Evolutionary conservation across 2,113 vertebrate genomes (phyloP).

Genomic region (Brachyhypopomus occidentalis): DNA sequence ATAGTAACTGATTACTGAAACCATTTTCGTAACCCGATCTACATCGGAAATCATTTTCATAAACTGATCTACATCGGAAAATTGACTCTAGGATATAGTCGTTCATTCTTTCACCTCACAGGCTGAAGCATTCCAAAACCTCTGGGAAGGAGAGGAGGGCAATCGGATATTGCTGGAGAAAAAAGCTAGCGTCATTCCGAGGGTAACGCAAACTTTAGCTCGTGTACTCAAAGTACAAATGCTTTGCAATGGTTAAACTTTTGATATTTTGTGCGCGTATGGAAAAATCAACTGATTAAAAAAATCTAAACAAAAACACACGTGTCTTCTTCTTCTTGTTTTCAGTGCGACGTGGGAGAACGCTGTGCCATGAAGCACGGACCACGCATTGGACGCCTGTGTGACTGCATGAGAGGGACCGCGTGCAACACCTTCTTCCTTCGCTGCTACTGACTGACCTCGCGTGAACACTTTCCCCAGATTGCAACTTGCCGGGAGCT

Average conservation of each 20-base stretch:
- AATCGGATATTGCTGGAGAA: constrained; percentile 70
- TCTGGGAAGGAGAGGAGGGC: constrained; percentile 59
- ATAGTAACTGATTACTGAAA: too few relatives aligned
- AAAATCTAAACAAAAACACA: too few relatives aligned
- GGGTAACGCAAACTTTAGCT: constrained; percentile 66
- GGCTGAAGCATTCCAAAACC: constrained; percentile 59
- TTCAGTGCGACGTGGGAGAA: constrained; percentile 77
- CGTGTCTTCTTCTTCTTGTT: too few relatives aligned
- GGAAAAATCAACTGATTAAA: too few relatives aligned
- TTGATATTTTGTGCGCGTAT: too few relatives aligned
- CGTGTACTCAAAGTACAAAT: background rate
- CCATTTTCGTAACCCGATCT: too few relatives aligned
- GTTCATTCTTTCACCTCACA: constrained; percentile 25
- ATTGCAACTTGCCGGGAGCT: background rate
- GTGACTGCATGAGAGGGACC: constrained; percentile 77
- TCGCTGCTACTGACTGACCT: constrained; percentile 75
- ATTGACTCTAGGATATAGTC: background rate
- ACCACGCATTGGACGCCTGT: constrained; percentile 78
- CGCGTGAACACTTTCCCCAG: constrained; percentile 2
- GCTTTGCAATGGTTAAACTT: background rate
- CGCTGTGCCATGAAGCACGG: constrained; percentile 80
- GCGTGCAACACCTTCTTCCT: constrained; percentile 82
- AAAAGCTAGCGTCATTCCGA: constrained; percentile 75
- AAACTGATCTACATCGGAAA: background rate
- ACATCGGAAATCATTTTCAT: background rate